A percentile compares a stretch with the other conserved stretches of the same genome.
phyloP scores from a whole-genome alignment of 2,797 vertebrate species.

The Scolopax bukidnonensis region DNA sequence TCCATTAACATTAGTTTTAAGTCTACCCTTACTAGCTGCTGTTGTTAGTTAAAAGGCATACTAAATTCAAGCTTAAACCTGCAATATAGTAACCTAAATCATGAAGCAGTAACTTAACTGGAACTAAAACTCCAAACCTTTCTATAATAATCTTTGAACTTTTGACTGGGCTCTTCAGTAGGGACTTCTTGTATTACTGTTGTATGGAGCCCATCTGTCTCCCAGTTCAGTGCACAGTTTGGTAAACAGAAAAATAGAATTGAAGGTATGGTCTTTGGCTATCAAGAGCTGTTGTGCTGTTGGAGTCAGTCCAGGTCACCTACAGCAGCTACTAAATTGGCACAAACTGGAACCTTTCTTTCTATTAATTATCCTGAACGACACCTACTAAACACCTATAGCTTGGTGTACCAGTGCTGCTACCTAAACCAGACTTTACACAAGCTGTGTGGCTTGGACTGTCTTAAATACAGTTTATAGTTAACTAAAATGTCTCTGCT shows the following conservation, averaged over 20 bases:
- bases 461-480: neutral
- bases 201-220: neutral
- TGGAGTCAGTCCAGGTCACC: neutral
- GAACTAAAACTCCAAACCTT: neutral
- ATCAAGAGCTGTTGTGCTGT: neutral
- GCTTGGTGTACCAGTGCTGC: neutral
- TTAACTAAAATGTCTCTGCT: neutral
- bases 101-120: neutral
- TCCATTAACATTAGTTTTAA: neutral
- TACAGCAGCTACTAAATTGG: neutral
- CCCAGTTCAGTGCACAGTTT: neutral
- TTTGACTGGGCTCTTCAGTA: neutral
- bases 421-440: neutral
- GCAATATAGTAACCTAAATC: neutral
- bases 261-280: neutral
- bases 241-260: neutral
- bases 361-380: neutral
- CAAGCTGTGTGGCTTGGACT: neutral
- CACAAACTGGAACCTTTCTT: neutral
- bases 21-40: neutral
- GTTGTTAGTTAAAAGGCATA: neutral
- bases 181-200: neutral
- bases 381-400: neutral
- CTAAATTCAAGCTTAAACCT: neutral
- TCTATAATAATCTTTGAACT: neutral